Evolutionary conservation across 2,797 vertebrate species (phyloP).

Genomic region (Petrocephalus sullivani): DNA sequence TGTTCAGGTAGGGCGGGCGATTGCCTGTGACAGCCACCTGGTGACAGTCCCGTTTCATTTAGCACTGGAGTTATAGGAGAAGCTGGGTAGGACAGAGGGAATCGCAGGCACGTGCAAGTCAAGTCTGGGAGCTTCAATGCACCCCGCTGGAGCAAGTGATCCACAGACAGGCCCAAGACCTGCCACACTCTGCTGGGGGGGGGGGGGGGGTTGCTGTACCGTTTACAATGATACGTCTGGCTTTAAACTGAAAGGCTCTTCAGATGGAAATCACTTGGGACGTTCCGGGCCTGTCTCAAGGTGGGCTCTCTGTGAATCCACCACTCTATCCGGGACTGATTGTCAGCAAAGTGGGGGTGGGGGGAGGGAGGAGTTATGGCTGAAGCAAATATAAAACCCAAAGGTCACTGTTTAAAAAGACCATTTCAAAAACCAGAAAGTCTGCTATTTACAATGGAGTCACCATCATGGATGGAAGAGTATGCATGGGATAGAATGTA

Average conservation of each 20-base stretch:
- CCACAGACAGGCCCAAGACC: neutral
- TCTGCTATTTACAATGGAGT: slow-evolving; percentile 24
- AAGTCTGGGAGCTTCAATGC: neutral
- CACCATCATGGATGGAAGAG: neutral
- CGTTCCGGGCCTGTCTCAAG: neutral
- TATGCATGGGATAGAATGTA: neutral
- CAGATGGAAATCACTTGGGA: neutral
- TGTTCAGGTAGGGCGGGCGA: neutral
- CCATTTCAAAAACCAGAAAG: slow-evolving; percentile 7
- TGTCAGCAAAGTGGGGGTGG: slow-evolving; percentile 3
- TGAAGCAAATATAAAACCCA: slow-evolving; percentile 1
- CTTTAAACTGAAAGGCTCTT: neutral
- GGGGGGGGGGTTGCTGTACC: neutral
- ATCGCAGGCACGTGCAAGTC: neutral
- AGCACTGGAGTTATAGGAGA: slow-evolving; percentile 9
- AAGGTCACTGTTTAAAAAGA: slow-evolving; percentile 17
- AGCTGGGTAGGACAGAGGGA: neutral
- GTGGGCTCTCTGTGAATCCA: neutral
- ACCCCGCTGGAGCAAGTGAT: neutral
- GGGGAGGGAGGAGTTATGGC: neutral
- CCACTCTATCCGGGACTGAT: neutral
- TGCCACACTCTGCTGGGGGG: neutral
- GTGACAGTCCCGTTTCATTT: slow-evolving; percentile 8
- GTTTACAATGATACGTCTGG: neutral
- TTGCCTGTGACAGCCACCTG: neutral